Evolutionary conservation across 2,113 vertebrate species (phyloP), one percentile per base, ranked within the genome.

Genomic region (Carassius auratus): DNA sequence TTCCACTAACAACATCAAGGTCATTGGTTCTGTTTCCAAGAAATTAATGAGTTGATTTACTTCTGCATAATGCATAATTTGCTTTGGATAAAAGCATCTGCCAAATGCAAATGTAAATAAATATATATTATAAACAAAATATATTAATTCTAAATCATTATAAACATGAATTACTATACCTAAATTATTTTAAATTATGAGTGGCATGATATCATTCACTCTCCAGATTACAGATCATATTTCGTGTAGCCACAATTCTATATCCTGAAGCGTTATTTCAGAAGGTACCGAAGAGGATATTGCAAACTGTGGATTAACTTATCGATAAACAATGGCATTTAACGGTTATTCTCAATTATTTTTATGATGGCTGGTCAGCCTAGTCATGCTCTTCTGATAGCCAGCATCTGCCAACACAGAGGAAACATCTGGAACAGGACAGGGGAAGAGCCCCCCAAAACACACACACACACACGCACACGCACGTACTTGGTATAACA

Each of bases 401-500:
- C 50, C 55, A 48, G 83, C 30, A 33, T 86, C 81, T 83, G 52
- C 85, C 57, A 75, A 80, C 64, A 42, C 17, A 59, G 71, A 83
- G 48, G 50, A 52, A 87, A 89, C 88, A 89, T 89, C 88, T 87
- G 86, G 88, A 87, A 87, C 9, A 6, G 68, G 12, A 83, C 83
- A 85, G 71, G 26, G 81, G 74, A 68, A 83, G 21, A 64, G 85
- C 23, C 84, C 88, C 88, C 88, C 88, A 66, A 26, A 26, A 26
- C 26, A 26, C 26, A 26, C 26, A 26, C 26, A 26, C 26, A 26
- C 26, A 26, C 26, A 26, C 26, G 26, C 30, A 30, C 30, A 30
- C 30, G 1, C 30, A 30, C 64, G 91, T 90, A 92, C 90, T 93
- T 92, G 30, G 55, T 85, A 87, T 83, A 86, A 88, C 86, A 86